Evolutionary conservation across 2,888 invertebrate genomes (phyloP), one percentile per base, ranked within the genome.

Genomic region (Holacanthella duospinosa): DNA sequence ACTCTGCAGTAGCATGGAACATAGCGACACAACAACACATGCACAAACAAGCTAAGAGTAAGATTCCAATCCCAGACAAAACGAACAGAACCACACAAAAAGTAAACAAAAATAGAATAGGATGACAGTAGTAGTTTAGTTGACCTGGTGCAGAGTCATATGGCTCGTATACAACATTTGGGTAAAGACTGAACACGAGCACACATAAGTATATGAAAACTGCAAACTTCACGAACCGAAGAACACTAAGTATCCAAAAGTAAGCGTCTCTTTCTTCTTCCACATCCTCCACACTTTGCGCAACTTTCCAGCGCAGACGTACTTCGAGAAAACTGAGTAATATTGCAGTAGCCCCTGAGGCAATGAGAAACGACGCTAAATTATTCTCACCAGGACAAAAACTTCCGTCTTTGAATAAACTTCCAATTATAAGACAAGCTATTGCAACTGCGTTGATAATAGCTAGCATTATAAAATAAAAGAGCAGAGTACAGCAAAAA

Each of bases 141-240:
- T n/a, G n/a, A n/a, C n/a, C n/a, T n/a, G n/a, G n/a, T n/a, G n/a
- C n/a, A n/a, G n/a, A n/a, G n/a, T n/a, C n/a, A n/a, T n/a, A n/a
- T n/a, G n/a, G n/a, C n/a, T n/a, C n/a, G n/a, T n/a, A n/a, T n/a
- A n/a, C n/a, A n/a, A n/a, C n/a, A n/a, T n/a, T n/a, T n/a, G n/a
- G 9, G 25, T 58, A 58, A 4, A 58, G 12, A 4, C 29, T 9
- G 21, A 27, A 58, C 29, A 58, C 58, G n/a, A 58, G 24, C n/a
- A 58, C 58, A 36, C 58, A 58, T 29, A 43, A 21, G 25, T 58
- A 58, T 12, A 58, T 25, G 58, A 58, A 58, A 6, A 58, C 9
- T 19, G 19, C 29, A 21, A 58, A 43, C 25, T 58, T 29, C n/a
- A 58, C 24, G 58, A 43, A 4, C 12, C 28, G 24, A n/a, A 58